Conservation (phyloP, 2,888 invertebrate species). For the Ashinkailepas kermadecensis region DNA sequence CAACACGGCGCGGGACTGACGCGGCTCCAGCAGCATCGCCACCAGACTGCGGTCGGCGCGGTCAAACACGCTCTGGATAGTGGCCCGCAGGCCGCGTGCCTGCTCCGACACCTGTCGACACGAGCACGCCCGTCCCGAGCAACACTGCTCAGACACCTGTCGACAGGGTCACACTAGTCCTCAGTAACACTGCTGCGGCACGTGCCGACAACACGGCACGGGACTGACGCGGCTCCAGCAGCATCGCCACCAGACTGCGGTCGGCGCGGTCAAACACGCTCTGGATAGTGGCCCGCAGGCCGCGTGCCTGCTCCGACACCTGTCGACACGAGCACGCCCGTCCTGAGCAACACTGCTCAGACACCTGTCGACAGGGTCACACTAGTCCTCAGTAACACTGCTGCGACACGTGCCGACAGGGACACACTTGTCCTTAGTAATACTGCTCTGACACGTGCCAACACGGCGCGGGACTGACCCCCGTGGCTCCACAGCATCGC, state of each 20-base stretch:
- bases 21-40: slow-evolving; percentile 6
- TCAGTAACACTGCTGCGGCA: too few species aligned
- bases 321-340: too few species aligned
- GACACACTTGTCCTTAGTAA: too few species aligned
- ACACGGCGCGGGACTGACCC: neutral
- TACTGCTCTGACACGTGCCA: too few species aligned
- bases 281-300: neutral
- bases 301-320: too few species aligned
- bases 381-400: too few species aligned
- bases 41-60: neutral
- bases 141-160: too few species aligned
- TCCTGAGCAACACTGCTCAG: too few species aligned
- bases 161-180: too few species aligned
- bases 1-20: neutral
- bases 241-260: neutral
- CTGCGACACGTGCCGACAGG: too few species aligned
- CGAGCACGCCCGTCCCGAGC: too few species aligned
- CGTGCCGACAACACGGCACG: neutral
- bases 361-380: too few species aligned
- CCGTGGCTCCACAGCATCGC: neutral
- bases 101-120: neutral
- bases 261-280: neutral
- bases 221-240: slow-evolving; percentile 8
- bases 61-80: slow-evolving; percentile 10
- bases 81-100: neutral